A percentile compares a stretch with the other conserved stretches of the same genome.
Evolutionary conservation across 92 coral and sea anemone genomes (phyloP).

Genomic region (Zoanthus solanderi): DNA sequence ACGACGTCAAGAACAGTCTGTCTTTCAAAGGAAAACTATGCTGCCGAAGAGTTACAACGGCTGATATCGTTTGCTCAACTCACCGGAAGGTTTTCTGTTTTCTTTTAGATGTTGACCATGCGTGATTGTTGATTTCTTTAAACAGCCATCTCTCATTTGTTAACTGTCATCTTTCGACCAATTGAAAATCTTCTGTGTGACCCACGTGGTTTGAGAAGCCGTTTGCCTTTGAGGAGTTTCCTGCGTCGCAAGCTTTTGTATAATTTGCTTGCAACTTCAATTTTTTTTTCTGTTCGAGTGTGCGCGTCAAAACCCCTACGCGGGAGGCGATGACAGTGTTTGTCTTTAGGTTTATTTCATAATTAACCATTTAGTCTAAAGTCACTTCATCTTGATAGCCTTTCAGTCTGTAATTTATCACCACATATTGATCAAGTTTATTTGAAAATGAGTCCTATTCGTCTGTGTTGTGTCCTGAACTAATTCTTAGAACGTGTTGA

Average conservation of each 20-base stretch:
- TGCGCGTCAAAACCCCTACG: background rate
- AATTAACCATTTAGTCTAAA: conserved; percentile 14
- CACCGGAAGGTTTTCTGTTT: conserved; percentile 24
- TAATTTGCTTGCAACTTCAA: background rate
- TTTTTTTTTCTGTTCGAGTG: background rate
- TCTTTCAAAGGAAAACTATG: background rate
- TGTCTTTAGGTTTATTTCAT: background rate
- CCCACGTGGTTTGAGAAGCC: conserved; percentile 13
- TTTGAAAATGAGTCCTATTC: background rate
- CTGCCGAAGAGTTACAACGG: background rate
- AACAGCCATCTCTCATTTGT: background rate
- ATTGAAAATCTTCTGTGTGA: background rate
- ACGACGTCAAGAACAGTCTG: conserved; percentile 18
- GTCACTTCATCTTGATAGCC: background rate
- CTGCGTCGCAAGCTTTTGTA: background rate
- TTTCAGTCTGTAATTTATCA: background rate
- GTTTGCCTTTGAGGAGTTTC: background rate
- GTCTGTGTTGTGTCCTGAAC: background rate
- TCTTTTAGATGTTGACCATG: background rate
- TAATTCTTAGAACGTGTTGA: conserved; percentile 22
- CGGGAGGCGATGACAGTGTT: conserved; percentile 9
- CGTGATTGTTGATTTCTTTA: background rate
- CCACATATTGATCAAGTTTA: background rate
- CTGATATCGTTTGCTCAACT: background rate
- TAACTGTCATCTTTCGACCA: conserved; percentile 2